phyloP scores from a whole-genome alignment of 2,113 vertebrate species.

The Pteropus alecto region DNA sequence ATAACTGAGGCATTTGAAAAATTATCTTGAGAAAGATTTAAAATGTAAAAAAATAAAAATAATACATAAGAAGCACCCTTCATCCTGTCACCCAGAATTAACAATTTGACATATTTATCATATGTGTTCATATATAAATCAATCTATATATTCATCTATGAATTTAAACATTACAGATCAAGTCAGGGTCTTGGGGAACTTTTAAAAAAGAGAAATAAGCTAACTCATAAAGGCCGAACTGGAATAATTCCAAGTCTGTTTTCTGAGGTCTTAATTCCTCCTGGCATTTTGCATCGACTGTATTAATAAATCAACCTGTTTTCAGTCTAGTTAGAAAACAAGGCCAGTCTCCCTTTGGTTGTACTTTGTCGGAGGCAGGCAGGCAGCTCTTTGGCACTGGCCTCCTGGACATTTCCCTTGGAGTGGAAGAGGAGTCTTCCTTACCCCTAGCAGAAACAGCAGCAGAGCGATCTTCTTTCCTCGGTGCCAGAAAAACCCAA shows the following conservation, averaged over 20 bases:
- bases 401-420: neutral
- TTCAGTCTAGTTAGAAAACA: neutral
- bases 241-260: neutral
- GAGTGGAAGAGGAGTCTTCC: neutral
- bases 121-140: neutral
- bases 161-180: neutral
- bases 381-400: neutral
- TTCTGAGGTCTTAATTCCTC: neutral
- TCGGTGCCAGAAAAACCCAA: neutral
- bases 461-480: neutral
- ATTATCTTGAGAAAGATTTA: constrained; percentile 23
- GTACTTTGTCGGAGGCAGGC: too few relatives aligned
- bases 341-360: neutral
- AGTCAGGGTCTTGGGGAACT: neutral
- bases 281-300: neutral
- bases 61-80: neutral
- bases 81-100: neutral
- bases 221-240: neutral
- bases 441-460: neutral
- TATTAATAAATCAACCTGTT: neutral
- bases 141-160: neutral
- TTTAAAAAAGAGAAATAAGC: neutral
- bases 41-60: neutral
- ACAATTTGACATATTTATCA: neutral
- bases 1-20: neutral